Base-by-base conservation (phyloP, 2,888 invertebrate species). In the Pardosa pseudoannulata region DNA sequence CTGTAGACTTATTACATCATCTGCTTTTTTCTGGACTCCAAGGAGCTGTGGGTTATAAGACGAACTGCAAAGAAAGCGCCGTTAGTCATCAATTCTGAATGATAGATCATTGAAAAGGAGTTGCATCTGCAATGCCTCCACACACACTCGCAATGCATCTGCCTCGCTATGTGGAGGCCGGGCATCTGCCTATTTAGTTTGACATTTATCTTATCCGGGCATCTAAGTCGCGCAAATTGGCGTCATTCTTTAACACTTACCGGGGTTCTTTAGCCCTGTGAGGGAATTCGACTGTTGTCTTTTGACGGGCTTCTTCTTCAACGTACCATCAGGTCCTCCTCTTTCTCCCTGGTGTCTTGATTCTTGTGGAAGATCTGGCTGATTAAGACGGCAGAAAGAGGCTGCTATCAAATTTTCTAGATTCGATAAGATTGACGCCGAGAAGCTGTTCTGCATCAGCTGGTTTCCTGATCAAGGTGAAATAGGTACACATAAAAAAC, bases 51-150 rank as follows among this genome's bases (percentile, higher is more conserved):
- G 36, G 67, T 65, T 73, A 74, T 81, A 81, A 81, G 81, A 81
- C 28, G 65, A 75, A 75, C 27, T 28, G 36, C 19, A 79, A 79
- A 79, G 71, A 73, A 81, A 81, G 56, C 23, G 81, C 81, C 81
- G 81, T 81, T 81, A 81, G 74, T 68, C 74, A 81, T 81, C 81
- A 81, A 81, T 81, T 81, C 68, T 68, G 56, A 56, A 74, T 81
- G 81, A 81, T 74, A 74, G 81, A 81, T 81, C 74, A 81, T 68
- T 81, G 56, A 62, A 74, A 62, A 74, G 73, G 27, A 62, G 56
- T 36, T 29, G 32, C 81, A 81, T 81, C 81, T 81, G 81, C 74
- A 74, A 39, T 74, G 29, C 46, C 29, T 39, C 23, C 56, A 50
- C 46, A 46, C 29, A n/a, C n/a, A n/a, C 46, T 16, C 29, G n/a